Evolutionary conservation across 2,888 invertebrate species (phyloP).

Genomic region (Agrypnus murinus): DNA sequence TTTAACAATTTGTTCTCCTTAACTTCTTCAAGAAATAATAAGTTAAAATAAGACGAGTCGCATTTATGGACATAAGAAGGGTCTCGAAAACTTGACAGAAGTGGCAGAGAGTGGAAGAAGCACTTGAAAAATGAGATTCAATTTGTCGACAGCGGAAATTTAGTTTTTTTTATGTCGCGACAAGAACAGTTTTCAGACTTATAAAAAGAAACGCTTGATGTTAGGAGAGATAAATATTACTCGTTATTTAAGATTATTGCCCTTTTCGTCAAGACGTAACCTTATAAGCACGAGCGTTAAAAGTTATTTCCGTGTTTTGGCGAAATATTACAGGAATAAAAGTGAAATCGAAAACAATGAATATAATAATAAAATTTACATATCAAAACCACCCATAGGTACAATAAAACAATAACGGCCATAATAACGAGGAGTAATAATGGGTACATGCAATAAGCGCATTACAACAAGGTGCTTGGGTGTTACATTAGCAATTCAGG

Average conservation of each 20-base stretch:
- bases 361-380: slow-evolving; percentile 45
- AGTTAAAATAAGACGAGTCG: slow-evolving; percentile 33
- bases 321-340: too few relatives aligned
- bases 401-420: slow-evolving; percentile 48
- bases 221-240: background rate
- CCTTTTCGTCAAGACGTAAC: background rate
- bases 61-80: slow-evolving; percentile 27
- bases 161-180: slow-evolving; percentile 58
- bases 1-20: too few relatives aligned
- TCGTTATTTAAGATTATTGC: background rate
- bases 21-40: background rate
- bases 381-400: slow-evolving; percentile 45
- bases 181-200: slow-evolving; percentile 51
- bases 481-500: slow-evolving; percentile 49
- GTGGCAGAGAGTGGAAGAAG: slow-evolving; percentile 52
- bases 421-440: slow-evolving; percentile 46
- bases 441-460: slow-evolving; percentile 54
- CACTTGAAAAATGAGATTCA: slow-evolving; percentile 63
- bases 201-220: slow-evolving; percentile 21
- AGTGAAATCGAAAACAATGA: slow-evolving; percentile 4
- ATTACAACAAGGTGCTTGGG: slow-evolving; percentile 48
- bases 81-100: slow-evolving; percentile 24
- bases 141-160: slow-evolving; percentile 64
- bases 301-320: too few relatives aligned
- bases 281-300: too few relatives aligned